Conservation (phyloP, 2,113 vertebrate genomes). For the Psittacula cyanocephala region DNA sequence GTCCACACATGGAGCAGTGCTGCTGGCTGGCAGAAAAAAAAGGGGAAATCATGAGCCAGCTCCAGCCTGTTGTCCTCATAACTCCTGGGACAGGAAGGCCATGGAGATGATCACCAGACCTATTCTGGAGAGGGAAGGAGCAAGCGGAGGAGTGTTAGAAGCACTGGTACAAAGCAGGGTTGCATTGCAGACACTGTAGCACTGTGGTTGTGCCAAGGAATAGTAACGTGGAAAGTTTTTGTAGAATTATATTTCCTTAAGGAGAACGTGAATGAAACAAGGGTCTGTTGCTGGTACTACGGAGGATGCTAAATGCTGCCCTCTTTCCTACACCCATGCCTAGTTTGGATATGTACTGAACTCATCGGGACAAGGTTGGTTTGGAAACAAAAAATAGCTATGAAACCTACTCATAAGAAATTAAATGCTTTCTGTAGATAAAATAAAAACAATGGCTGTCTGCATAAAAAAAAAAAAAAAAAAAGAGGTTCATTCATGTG, state of each 20-base stretch:
- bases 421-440: neutral
- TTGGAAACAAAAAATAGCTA: neutral
- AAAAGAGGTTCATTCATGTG: neutral
- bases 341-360: neutral
- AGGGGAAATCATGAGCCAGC: neutral
- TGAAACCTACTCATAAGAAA: neutral
- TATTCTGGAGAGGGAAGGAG: neutral
- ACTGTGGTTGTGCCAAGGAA: neutral
- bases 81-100: neutral
- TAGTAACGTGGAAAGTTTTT: neutral
- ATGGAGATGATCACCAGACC: neutral
- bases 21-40: accelerated
- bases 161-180: neutral
- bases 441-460: neutral
- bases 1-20: neutral
- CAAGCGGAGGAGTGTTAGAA: neutral
- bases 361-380: neutral
- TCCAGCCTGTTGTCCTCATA: neutral
- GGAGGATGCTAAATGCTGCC: neutral
- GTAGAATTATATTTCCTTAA: neutral
- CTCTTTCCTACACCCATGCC: neutral
- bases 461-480: neutral
- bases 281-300: neutral
- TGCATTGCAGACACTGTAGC: neutral
- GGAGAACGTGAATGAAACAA: neutral